Evolutionary conservation across 2,888 invertebrate genomes (phyloP), one percentile per base, ranked within the genome.

Genomic region (Pheosia gnoma): DNA sequence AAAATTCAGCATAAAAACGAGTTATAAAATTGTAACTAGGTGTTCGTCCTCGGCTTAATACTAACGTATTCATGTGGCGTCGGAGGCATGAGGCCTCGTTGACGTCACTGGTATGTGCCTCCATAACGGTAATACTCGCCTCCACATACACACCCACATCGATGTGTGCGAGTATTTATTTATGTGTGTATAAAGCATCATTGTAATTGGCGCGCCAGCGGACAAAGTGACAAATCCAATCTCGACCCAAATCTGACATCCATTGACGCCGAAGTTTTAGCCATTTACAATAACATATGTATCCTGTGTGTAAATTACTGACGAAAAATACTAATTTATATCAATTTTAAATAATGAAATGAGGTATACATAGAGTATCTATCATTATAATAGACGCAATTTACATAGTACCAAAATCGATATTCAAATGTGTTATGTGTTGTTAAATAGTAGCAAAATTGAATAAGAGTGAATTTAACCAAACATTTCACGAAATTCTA

Each of bases 41-140:
- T 25, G 25, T 82, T 82, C 78, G 84, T 85, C 84, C 86, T 86
- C 83, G 79, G 77, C 74, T 84, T 82, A 84, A 88, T 79, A 81
- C 78, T 88, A 90, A 89, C 84, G 86, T 89, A 91, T 93, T 89
- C 91, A 85, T 84, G 72, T 80, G 76, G 88, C 88, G 88, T 91
- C 83, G 87, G 83, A 83, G 86, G 86, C 84, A 87, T 90, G 85
- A 91, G 87, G 84, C 87, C 87, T 89, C 84, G 87, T 87, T 93
- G 91, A 93, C 93, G 93, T 93, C 93, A 93, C 87, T 88, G 90
- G 90, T 90, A 93, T 93, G 93, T 91, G 91, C 88, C 89, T 91
- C 91, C 90, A 88, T 93, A 93, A 93, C 93, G 93, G 93, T 93
- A 91, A 88, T 78, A 85, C 87, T 91, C 91, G 91, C 90, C 90